These are phyloP conservation scores for Sarcophaga caerulescens DNA, from an alignment of 2,888 invertebrate genomes.

Conservation along the genomic window DNA sequence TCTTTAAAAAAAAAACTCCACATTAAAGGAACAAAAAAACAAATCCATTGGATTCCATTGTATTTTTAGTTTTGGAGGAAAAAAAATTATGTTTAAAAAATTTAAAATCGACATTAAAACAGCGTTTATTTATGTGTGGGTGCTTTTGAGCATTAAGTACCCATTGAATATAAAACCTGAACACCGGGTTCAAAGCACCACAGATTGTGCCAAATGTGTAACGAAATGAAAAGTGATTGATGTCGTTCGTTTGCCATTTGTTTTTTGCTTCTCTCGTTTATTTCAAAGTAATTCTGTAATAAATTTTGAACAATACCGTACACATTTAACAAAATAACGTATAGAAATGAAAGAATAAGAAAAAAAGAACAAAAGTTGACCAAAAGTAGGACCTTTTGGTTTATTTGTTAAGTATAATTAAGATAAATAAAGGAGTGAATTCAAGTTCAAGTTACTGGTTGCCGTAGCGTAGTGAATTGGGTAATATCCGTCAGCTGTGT, in stretches of 20 bases:
- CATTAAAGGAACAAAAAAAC: too few relatives aligned
- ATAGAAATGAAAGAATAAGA: slow-evolving; percentile 9
- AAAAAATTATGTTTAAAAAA: not conserved
- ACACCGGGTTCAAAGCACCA: slow-evolving; percentile 37
- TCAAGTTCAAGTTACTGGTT: too few relatives aligned
- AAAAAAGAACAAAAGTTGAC: slow-evolving; percentile 6
- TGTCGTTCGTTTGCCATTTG: slow-evolving; percentile 71
- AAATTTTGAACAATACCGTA: slow-evolving; percentile 54
- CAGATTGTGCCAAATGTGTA: slow-evolving; percentile 62
- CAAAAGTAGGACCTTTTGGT: slow-evolving; percentile 12
- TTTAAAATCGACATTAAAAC: not conserved
- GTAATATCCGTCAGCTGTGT: too few relatives aligned
- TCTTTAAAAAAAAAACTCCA: not conserved
- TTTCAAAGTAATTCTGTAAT: slow-evolving; percentile 73
- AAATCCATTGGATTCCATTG: not conserved
- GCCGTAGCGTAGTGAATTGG: too few relatives aligned
- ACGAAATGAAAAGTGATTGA: slow-evolving; percentile 77
- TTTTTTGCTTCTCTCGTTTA: slow-evolving; percentile 45
- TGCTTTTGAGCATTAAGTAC: not conserved
- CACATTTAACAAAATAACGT: slow-evolving; percentile 42
- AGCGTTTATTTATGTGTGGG: slow-evolving; percentile 30
- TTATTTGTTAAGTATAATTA: slow-evolving; percentile 29
- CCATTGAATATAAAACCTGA: slow-evolving; percentile 22
- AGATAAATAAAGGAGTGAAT: not conserved
- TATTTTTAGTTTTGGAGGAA: not conserved